Evolutionary conservation across 1,140 invertebrate species (phyloP).

Genomic region (Drosophila jambulina): DNA sequence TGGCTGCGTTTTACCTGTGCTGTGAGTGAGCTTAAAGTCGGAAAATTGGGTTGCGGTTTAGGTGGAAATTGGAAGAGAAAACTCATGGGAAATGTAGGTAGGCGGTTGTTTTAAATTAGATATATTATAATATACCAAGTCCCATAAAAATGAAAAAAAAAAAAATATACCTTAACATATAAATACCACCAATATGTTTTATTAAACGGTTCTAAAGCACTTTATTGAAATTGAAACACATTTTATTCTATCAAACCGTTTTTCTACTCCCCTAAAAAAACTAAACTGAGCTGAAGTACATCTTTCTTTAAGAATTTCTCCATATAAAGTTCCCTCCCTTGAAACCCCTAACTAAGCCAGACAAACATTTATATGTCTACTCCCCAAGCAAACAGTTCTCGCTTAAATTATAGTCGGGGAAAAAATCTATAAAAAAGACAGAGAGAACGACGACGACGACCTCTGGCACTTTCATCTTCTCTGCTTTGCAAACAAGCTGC

Average conservation of each 20-base stretch:
- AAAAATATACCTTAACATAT: not conserved
- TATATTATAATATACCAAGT: not conserved
- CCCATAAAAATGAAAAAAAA: not conserved
- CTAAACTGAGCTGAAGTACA: not conserved
- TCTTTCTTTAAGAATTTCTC: not conserved
- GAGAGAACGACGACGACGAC: slow-evolving; percentile 43
- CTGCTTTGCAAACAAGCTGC: slow-evolving; percentile 62
- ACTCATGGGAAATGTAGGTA: not conserved
- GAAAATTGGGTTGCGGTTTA: not conserved
- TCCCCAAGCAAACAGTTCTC: not conserved
- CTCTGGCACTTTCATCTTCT: slow-evolving; percentile 76
- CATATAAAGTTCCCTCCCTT: not conserved
- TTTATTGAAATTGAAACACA: too few relatives aligned
- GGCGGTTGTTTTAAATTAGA: too few relatives aligned
- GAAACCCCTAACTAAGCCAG: not conserved
- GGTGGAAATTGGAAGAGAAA: not conserved
- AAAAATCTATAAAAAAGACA: slow-evolving; percentile 58
- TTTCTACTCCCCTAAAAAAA: not conserved
- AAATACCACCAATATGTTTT: too few relatives aligned
- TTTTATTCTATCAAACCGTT: not conserved
- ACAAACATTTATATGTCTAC: slow-evolving; percentile 7
- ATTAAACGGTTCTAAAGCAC: not conserved
- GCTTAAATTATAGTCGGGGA: slow-evolving; percentile 28
- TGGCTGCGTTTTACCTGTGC: not conserved
- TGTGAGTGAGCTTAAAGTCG: not conserved